phyloP scores from a whole-genome alignment of 2,113 vertebrate genomes.

The Rana temporaria region DNA sequence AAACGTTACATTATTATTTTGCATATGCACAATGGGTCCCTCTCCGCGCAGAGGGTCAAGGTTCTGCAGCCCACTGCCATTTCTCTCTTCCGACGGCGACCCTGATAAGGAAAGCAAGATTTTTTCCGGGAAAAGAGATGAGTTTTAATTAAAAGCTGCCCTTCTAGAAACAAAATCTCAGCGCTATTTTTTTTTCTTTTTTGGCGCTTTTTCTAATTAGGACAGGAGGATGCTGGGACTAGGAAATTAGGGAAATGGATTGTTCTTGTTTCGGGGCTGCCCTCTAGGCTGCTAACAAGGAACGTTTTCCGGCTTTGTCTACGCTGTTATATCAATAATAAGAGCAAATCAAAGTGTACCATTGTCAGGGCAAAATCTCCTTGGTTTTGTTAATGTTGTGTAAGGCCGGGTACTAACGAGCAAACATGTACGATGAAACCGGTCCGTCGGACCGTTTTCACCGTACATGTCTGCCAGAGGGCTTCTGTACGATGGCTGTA shows the following conservation, averaged over 20 bases:
- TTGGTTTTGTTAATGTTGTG: too few species aligned
- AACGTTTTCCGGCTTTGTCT: too few species aligned
- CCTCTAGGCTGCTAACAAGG: too few species aligned
- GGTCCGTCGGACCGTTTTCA: too few species aligned
- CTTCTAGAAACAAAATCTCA: conserved; percentile 2
- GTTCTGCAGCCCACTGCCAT: neutral
- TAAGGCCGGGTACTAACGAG: too few species aligned
- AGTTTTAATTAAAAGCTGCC: conserved; percentile 29
- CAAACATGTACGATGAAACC: too few species aligned
- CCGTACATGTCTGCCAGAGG: too few species aligned
- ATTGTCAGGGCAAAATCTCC: too few species aligned
- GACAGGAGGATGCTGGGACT: neutral
- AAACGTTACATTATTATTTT: conserved; percentile 5
- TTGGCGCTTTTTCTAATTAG: conserved; percentile 47
- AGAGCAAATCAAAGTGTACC: too few species aligned
- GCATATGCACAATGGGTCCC: neutral
- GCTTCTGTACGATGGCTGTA: too few species aligned
- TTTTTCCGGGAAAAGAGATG: conserved; percentile 15
- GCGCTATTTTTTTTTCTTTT: conserved; percentile 22
- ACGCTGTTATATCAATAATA: too few species aligned
- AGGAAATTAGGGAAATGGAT: conserved; percentile 25
- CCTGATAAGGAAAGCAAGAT: neutral
- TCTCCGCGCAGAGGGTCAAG: conserved; percentile 4
- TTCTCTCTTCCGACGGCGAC: neutral
- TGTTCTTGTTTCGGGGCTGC: neutral